Base-by-base conservation (phyloP, 2,113 vertebrate species). In the Austrofundulus limnaeus region DNA sequence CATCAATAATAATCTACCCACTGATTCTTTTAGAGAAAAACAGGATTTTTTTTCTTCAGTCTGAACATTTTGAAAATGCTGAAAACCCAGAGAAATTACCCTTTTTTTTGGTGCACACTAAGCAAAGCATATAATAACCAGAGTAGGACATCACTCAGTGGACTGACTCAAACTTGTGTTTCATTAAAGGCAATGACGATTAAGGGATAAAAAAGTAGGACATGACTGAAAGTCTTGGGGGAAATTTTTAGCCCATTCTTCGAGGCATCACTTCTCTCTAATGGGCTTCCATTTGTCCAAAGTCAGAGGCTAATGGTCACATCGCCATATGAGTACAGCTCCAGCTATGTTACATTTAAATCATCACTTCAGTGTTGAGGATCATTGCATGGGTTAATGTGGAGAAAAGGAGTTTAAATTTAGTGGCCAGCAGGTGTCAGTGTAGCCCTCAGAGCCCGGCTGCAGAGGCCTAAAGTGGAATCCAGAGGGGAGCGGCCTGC, bases 401-500 rank as follows among this genome's bases (percentile, higher is more conserved):
- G 37, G 63, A 70, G 0, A 2, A 16, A 62, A 34, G 9, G n/a
- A 11, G 43, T 46, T 61, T 31, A 69, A 28, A 28, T 5, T 13
- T 0, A 2, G 16, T 21, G 6, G 21, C 82, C 88, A 88, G 85
- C 77, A 86, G 88, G 72, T 72, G 87, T 66, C 88, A 82, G 77
- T 75, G 66, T 81, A 78, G 77, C 39, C 87, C 76, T 84, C 75
- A 66, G 37, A 48, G 55, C 41, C 41, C 16, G 24, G 8, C 24
- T 64, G 59, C 53, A 56, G 43, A 24, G 20, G 43, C 80, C 78
- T 72, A 64, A 60, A 76, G 72, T 70, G 63, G 76, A 80, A 74
- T 63, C 67, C 54, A 77, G 72, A 76, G 82, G 80, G 84, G 80
- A 87, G 87, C 74, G 72, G 85, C 84, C 84, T 84, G 88, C 82